Evolutionary conservation across 2,113 vertebrate genomes (phyloP), one percentile per base, ranked within the genome.

Genomic region (Cheirogaleus medius): DNA sequence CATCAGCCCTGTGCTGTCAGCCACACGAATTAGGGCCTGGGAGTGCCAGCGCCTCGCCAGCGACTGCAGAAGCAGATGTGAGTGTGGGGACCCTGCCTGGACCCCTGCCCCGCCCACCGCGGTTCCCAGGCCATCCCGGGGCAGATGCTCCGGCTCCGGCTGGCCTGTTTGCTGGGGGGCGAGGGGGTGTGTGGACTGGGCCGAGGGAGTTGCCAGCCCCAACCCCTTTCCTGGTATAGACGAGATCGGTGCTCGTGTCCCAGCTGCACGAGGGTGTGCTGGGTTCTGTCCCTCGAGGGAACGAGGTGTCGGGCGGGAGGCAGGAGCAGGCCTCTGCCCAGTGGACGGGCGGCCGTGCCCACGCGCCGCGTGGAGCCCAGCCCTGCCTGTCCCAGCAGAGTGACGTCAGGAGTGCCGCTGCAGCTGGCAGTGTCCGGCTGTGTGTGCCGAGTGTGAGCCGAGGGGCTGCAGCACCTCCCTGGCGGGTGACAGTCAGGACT

Each of bases 331-430:
- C 25, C 11, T 63, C 60, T 63, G 60, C 60, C 29, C 25, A 29
- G 58, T 27, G 54, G 54, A 56, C 10, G 18, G 54, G 18, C 10
- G 27, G 21, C 4, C 6, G 20, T 5, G 34, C 47, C 80, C 52
- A 1, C 0, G 3, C n/a, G n/a, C n/a, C n/a, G 74, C 9, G 44
- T 18, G 9, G 25, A 27, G 8, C 5, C 42, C 44, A 2, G 42
- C 66, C 34, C 74, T 23, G 56, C 44, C 10, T 1, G 32, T 14
- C 58, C n/a, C 34, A 27, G 34, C 69, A 0, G 5, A 34, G 87
- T 12, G 85, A 64, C 25, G 1, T 25, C 29, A 37, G 64, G 47
- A n/a, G 34, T 37, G 32, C 52, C 11, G 0, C 54, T 23, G 47
- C n/a, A 29, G 80, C 9, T 17, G 17, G 0, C 8, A 0, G 25